A percentile compares a stretch with the other conserved stretches of the same genome.
These are phyloP conservation scores for Hydrolagus colliei DNA, from an alignment of 2,797 vertebrate genomes.

Conservation along the genomic window DNA sequence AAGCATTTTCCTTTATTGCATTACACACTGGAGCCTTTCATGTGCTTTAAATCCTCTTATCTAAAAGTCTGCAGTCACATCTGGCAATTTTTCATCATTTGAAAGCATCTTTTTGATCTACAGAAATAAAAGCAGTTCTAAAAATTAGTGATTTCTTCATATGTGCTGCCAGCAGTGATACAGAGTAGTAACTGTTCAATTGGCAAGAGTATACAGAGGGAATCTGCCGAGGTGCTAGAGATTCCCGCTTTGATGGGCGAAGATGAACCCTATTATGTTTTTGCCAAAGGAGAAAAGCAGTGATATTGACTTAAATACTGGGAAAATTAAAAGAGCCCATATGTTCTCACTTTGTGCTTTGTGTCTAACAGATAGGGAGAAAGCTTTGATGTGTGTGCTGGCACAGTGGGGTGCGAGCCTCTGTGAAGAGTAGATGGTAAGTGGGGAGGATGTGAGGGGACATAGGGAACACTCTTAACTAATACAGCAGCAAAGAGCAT, in stretches of 20 bases:
- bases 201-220: slow-evolving; percentile 48
- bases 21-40: slow-evolving; percentile 39
- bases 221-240: slow-evolving; percentile 42
- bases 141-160: slow-evolving; percentile 39
- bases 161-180: slow-evolving; percentile 43
- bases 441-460: slow-evolving; percentile 73
- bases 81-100: slow-evolving; percentile 38
- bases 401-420: slow-evolving; percentile 83
- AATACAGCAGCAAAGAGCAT: slow-evolving; percentile 76
- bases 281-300: slow-evolving; percentile 63
- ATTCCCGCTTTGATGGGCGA: slow-evolving; percentile 45
- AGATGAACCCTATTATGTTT: slow-evolving; percentile 61
- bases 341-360: slow-evolving; percentile 80
- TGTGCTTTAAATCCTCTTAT: slow-evolving; percentile 41
- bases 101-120: slow-evolving; percentile 43
- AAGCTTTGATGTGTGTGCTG: slow-evolving; percentile 92
- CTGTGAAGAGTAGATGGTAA: slow-evolving; percentile 82
- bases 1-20: slow-evolving; percentile 28
- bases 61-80: slow-evolving; percentile 43
- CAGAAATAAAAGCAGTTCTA: slow-evolving; percentile 42
- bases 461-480: slow-evolving; percentile 79
- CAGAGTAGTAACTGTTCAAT: slow-evolving; percentile 48
- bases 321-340: slow-evolving; percentile 79
- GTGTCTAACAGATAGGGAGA: slow-evolving; percentile 84
- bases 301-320: slow-evolving; percentile 77